Base-by-base conservation (phyloP, 92 coral and sea anemone genomes). In the Virgularia gustaviana region DNA sequence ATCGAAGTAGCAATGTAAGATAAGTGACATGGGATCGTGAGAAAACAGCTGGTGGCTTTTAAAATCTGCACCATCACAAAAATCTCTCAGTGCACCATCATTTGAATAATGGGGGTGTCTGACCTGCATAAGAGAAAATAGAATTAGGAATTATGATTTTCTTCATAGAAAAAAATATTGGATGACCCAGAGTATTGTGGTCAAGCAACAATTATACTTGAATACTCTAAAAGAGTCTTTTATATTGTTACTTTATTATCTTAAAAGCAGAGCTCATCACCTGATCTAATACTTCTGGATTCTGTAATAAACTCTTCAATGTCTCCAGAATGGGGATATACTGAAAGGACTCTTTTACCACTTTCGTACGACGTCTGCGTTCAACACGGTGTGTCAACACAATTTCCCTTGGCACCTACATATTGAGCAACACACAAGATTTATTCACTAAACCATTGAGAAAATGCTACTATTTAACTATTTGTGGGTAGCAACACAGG, bases 1-100 rank as follows among this genome's bases (percentile, higher is more conserved):
- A 73, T 88, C 86, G 52, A 65, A 88, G 58, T 85, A 88, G 36
- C 88, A 75, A 59, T 88, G 88, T n/a, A 85, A 70, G 13, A 78
- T 36, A 18, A 88, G 85, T 0, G 89, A 79, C 0, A 65, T 56
- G 11, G 72, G 72, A 59, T 60, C 23, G 24, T 63, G 36, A 45
- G 81, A 80, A 76, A 85, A 88, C 15, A 88, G 75, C 0, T 35
- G 23, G 54, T 88, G 87, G 1, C 12, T 7, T 41, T 71, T 80
- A 41, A 55, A 80, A 37, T 76, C 74, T 9, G 51, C 75, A 20
- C 86, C 83, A 78, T 87, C 88, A 79, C 88, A 83, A 51, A 23
- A 87, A 42, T 87, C 88, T 60, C 77, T 34, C 31, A 87, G 18
- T 0, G n/a, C n/a, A 1, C 71, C 85, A 78, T 86, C 87, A 27